phyloP scores from a whole-genome alignment of 2,888 invertebrate species.

The Allygus modestus region DNA sequence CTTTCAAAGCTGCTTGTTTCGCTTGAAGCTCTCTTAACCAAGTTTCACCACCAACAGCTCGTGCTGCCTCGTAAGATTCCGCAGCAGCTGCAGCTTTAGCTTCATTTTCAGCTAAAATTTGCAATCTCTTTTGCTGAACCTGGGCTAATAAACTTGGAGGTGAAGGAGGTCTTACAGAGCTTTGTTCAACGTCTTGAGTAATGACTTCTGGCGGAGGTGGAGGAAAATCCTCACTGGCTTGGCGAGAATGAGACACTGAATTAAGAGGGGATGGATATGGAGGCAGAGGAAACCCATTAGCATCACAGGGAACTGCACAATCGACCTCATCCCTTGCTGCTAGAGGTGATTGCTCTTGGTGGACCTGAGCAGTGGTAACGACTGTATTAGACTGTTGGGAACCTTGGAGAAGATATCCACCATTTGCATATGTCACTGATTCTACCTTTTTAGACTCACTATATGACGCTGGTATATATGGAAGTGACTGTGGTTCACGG shows the following conservation, averaged over 20 bases:
- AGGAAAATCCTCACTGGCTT: constrained; percentile 93
- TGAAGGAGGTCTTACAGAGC: constrained; percentile 73
- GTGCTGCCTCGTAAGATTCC: constrained; percentile 73
- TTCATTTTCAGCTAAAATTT: constrained; percentile 76
- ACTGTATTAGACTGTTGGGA: constrained; percentile 77
- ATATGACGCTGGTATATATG: constrained; percentile 78
- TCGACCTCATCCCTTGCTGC: constrained; percentile 67
- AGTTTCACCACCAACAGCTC: constrained; percentile 77
- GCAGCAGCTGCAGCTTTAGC: constrained; percentile 73
- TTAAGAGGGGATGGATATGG: constrained; percentile 88
- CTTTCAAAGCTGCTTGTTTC: constrained; percentile 83
- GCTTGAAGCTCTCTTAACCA: constrained; percentile 90
- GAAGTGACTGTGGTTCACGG: constrained; percentile 80
- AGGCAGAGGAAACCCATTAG: constrained; percentile 73
- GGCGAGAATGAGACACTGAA: constrained; percentile 88
- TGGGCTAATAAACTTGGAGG: constrained; percentile 78
- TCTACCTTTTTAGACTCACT: constrained; percentile 74
- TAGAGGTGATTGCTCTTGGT: constrained; percentile 78
- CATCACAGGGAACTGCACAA: constrained; percentile 65
- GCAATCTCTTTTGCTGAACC: constrained; percentile 81
- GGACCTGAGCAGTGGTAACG: constrained; percentile 91
- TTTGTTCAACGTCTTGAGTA: constrained; percentile 46
- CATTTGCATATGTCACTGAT: constrained; percentile 76
- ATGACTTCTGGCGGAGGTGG: constrained; percentile 82
- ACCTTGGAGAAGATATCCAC: constrained; percentile 74